Base-by-base conservation (phyloP, 2,797 vertebrate species). In the Coranthus polyacanthus region DNA sequence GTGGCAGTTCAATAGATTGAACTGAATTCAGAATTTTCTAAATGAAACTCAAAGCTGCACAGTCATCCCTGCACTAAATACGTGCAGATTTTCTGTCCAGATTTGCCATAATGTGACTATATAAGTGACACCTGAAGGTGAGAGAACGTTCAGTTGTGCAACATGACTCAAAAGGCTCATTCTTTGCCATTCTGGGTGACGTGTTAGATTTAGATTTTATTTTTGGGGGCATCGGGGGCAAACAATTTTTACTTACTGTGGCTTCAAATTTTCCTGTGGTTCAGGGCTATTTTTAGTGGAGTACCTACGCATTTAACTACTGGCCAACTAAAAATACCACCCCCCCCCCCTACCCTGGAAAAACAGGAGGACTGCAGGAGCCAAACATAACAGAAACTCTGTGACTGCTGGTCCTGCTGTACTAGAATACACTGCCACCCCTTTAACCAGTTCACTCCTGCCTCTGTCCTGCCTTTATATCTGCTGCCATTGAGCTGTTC, bases 241-340 rank as follows among this genome's bases (percentile, higher is more conserved):
- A 90, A 87, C 88, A 83, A 65, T 89, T 94, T 94, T 91, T 88
- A 86, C 83, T 85, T 83, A 49, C 82, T 84, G 76, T 54, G 83
- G 81, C 84, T 90, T 93, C 83, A 92, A 56, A 82, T 91, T 93
- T 93, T 94, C 92, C 92, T 89, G 87, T 83, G 89, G 89, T 74
- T 66, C 52, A 0, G 36, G 37, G 69, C 89, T 94, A 94, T 94
- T 92, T 92, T 92, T 94, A 94, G 92, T 13, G 2, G 0, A 65
- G 87, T 82, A 91, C 89, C 86, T 91, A 89, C 87, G 79, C 81
- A 87, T 92, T 91, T 93, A 92, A 90, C 91, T 88, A 62, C 78
- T 74, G 75, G 83, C 85, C 60, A 84, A 83, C 93, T 91, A 90
- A 93, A 95, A 94, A 94, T 94, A 94, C 86, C 60, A 78, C 72